Evolutionary conservation across 2,113 vertebrate species (phyloP).

Genomic region (Zeus faber): DNA sequence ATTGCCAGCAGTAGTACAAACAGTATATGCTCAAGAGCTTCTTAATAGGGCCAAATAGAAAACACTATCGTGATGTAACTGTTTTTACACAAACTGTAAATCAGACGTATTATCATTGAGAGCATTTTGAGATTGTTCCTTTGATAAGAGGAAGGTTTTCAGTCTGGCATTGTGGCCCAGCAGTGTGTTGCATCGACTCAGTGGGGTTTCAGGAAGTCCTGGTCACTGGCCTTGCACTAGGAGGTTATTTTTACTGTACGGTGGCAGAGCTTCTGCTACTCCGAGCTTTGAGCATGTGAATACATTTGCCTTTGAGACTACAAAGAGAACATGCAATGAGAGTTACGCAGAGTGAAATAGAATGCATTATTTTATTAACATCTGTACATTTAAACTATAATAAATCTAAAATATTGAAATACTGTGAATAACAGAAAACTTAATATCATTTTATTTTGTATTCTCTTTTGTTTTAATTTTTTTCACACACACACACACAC

Average conservation of each 20-base stretch:
- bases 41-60: background rate
- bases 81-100: background rate
- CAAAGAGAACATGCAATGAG: no score
- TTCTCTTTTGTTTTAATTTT: slow-evolving; percentile 2
- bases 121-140: no score
- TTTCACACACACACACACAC: slow-evolving; percentile 20
- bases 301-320: no score
- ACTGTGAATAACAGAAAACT: background rate
- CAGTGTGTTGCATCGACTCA: background rate
- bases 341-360: slow-evolving; percentile 4
- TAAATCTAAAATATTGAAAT: background rate
- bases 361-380: background rate
- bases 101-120: background rate
- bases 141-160: no score
- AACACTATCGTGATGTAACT: background rate
- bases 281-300: slow-evolving; percentile 1
- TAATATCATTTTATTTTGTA: no score
- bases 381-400: slow-evolving; percentile 13
- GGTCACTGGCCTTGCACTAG: slow-evolving; percentile 14
- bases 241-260: slow-evolving; percentile 5
- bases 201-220: slow-evolving; percentile 5
- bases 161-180: background rate
- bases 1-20: background rate
- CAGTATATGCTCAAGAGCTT: background rate
- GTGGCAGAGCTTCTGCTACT: slow-evolving; percentile 3